Conservation (phyloP, 2,797 vertebrate species). For the Coregonus sp. region DNA sequence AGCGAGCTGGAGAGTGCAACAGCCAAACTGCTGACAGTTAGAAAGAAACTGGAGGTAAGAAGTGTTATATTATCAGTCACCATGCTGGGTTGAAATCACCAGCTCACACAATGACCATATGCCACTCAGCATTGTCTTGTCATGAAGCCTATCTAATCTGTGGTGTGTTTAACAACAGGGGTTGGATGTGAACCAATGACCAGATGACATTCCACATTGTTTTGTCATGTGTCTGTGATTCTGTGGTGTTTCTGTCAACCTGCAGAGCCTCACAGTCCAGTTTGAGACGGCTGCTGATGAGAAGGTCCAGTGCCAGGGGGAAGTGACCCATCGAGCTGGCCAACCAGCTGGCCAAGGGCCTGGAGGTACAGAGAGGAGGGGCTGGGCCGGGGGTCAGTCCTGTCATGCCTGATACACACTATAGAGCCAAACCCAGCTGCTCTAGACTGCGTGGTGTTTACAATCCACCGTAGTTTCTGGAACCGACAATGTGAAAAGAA, state of each 20-base stretch:
- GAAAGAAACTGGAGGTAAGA: constrained; percentile 76
- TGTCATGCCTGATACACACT: constrained; percentile 1
- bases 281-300: constrained; percentile 80
- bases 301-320: constrained; percentile 81
- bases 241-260: constrained; percentile 61
- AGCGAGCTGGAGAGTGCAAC: constrained; percentile 77
- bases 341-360: constrained; percentile 80
- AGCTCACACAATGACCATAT: constrained; percentile 15
- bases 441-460: background rate
- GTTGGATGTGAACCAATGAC: constrained; percentile 72
- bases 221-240: constrained; percentile 7
- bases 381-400: background rate
- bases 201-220: constrained; percentile 14
- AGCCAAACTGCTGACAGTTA: constrained; percentile 70
- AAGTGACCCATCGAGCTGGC: constrained; percentile 78
- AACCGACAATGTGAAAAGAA: background rate
- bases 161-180: constrained; percentile 42
- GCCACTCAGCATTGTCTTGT: constrained; percentile 6
- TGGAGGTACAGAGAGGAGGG: constrained; percentile 72
- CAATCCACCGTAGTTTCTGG: background rate
- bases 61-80: constrained; percentile 9
- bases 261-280: constrained; percentile 75
- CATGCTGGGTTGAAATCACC: constrained; percentile 12
- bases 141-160: background rate
- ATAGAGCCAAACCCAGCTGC: background rate